phyloP scores from a whole-genome alignment of 1,140 invertebrate genomes.

The Cyclina sinensis region DNA sequence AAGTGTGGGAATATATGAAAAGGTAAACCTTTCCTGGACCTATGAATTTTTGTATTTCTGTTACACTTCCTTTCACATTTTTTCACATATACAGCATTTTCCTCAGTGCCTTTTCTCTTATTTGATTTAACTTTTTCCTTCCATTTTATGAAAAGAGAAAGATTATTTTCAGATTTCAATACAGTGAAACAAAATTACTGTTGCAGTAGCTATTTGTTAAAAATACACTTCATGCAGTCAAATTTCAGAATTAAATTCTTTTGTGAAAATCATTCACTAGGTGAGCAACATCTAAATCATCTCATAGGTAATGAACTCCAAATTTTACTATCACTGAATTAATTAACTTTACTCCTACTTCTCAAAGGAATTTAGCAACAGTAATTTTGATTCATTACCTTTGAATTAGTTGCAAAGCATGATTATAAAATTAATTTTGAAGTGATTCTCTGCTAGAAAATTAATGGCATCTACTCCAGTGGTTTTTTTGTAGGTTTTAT shows the following conservation, averaged over 20 bases:
- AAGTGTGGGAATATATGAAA: too few species aligned
- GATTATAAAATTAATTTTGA: slow-evolving; percentile 3
- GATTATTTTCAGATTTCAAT: not conserved
- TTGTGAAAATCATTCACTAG: too few species aligned
- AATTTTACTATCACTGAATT: not conserved
- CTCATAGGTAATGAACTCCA: too few species aligned
- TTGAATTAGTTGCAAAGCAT: not conserved
- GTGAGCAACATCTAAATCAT: too few species aligned
- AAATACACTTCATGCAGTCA: too few species aligned
- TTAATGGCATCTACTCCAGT: not conserved
- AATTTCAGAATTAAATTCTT: too few species aligned
- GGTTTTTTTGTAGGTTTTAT: not conserved
- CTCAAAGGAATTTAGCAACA: not conserved
- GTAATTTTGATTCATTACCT: not conserved
- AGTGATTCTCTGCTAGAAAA: not conserved
- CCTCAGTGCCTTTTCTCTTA: not conserved
- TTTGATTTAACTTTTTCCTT: not conserved
- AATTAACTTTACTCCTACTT: not conserved
- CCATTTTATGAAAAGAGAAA: not conserved
- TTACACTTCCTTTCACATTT: too few species aligned
- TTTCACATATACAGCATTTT: too few species aligned
- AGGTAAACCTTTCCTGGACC: too few species aligned
- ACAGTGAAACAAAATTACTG: not conserved
- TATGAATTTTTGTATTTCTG: too few species aligned
- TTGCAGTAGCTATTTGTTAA: too few species aligned